Base-by-base conservation (phyloP, 1,140 invertebrate species). In the Zaprionus africanus region DNA sequence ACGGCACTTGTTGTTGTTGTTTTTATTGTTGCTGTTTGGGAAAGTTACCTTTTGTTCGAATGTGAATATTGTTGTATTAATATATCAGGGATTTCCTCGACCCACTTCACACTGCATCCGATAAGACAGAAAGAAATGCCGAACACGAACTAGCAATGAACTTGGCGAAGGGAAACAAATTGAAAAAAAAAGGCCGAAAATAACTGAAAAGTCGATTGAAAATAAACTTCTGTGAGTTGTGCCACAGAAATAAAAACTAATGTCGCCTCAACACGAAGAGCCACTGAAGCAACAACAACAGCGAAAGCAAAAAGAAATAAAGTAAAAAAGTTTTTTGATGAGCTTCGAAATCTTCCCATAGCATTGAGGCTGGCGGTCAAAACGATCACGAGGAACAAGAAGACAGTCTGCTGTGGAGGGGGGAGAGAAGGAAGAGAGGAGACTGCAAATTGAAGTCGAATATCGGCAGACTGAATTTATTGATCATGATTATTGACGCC, bases 401-500 rank as follows among this genome's bases (percentile, higher is more conserved):
- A 51, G 24, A 17, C 53, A 28, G 56, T 60, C 31, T 58, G 15
- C 68, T 6, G 26, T 46, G 41, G 41, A 34, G 46, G 54, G 13
- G 13, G 2, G 6, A 13, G 22, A 17, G 4, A 9, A 15, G 36
- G 15, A 6, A 43, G 22, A 54, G 51, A 11, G 36, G 26, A n/a
- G 17, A 49, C 28, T 22, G 31, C n/a, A 69, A 66, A 43, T 49
- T 28, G 63, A 43, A 75, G 36, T 19, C 51, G 49, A 78, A 75
- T 61, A 78, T 75, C 71, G 38, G 59, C 65, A 78, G 49, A 69
- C 70, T 72, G 61, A 88, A 88, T 87, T 88, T 87, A 87, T 87
- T 87, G 83, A 87, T 87, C 83, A 88, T 87, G 81, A 87, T 87
- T 88, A 61, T 78, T 87, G 77, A 75, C 75, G 81, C 84, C 84